A percentile compares a stretch with the other conserved stretches of the same genome.
These are phyloP conservation scores for Microplitis demolitor DNA, from an alignment of 1,140 invertebrate species.

Conservation along the genomic window DNA sequence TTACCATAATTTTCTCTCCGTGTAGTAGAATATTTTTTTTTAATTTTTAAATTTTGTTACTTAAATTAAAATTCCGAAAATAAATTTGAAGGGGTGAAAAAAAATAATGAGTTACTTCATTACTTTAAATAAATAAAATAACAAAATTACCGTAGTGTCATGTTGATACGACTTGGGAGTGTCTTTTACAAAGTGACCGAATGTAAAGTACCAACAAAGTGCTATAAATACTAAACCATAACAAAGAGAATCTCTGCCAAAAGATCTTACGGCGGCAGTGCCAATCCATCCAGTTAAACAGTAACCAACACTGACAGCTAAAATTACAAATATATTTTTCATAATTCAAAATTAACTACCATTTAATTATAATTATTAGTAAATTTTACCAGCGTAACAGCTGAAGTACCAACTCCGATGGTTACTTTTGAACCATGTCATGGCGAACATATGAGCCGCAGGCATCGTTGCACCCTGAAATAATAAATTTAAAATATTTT, in stretches of 20 bases:
- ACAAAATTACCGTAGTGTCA: slow-evolving; percentile 59
- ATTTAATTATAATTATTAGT: too few relatives aligned
- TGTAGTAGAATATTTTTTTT: too few relatives aligned
- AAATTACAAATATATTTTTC: not conserved
- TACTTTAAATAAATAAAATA: too few relatives aligned
- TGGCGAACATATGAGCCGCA: slow-evolving; percentile 66
- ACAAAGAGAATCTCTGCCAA: slow-evolving; percentile 66
- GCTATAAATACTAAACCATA: slow-evolving; percentile 65
- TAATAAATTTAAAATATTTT: not conserved
- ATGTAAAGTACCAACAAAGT: slow-evolving; percentile 72
- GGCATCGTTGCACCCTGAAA: slow-evolving; percentile 65
- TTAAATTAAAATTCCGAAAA: too few relatives aligned
- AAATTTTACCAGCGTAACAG: slow-evolving; percentile 62
- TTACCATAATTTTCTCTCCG: too few relatives aligned
- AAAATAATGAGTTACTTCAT: too few relatives aligned
- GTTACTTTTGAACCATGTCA: slow-evolving; percentile 66
- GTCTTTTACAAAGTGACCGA: slow-evolving; percentile 72
- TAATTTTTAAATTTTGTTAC: too few relatives aligned
- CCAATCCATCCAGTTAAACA: slow-evolving; percentile 64
- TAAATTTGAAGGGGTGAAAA: too few relatives aligned
- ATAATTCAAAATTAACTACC: too few relatives aligned
- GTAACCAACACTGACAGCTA: slow-evolving; percentile 66
- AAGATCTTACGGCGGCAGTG: slow-evolving; percentile 60
- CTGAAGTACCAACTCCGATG: slow-evolving; percentile 65
- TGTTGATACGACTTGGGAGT: slow-evolving; percentile 59